Evolutionary conservation across 2,113 vertebrate species (phyloP).

Genomic region (Stegastes partitus): DNA sequence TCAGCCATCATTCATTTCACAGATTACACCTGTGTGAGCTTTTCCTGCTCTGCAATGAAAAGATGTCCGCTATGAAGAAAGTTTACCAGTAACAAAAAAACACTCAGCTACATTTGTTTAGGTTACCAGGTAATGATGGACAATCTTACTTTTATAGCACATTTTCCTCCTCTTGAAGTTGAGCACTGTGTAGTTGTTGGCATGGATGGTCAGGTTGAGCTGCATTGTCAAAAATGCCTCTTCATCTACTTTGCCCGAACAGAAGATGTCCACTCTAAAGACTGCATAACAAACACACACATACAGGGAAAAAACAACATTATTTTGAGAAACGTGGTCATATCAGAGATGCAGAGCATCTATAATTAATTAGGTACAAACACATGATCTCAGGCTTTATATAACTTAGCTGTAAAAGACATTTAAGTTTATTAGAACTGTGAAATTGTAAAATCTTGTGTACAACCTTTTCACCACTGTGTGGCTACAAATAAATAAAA

Average conservation of each 20-base stretch:
- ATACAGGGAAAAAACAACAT: not conserved
- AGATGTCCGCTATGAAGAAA: too few species aligned
- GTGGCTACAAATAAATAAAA: not conserved
- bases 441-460: too few species aligned
- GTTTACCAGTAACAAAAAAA: too few species aligned
- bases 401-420: too few species aligned
- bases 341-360: too few species aligned
- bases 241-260: constrained; percentile 93
- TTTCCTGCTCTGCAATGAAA: not conserved
- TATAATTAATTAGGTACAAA: too few species aligned
- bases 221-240: constrained; percentile 95
- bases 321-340: too few species aligned
- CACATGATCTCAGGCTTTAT: too few species aligned
- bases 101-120: constrained; percentile 24
- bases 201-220: constrained; percentile 93
- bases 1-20: not conserved
- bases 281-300: constrained; percentile 80
- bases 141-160: constrained; percentile 94
- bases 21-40: not conserved
- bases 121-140: not conserved
- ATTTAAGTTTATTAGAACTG: not conserved
- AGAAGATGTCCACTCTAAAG: constrained; percentile 95
- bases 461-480: not conserved
- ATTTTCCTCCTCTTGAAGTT: constrained; percentile 99
- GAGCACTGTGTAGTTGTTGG: constrained; percentile 98